Base-by-base conservation (phyloP, 1,140 invertebrate species). In the Aphelenchoides avenae region DNA sequence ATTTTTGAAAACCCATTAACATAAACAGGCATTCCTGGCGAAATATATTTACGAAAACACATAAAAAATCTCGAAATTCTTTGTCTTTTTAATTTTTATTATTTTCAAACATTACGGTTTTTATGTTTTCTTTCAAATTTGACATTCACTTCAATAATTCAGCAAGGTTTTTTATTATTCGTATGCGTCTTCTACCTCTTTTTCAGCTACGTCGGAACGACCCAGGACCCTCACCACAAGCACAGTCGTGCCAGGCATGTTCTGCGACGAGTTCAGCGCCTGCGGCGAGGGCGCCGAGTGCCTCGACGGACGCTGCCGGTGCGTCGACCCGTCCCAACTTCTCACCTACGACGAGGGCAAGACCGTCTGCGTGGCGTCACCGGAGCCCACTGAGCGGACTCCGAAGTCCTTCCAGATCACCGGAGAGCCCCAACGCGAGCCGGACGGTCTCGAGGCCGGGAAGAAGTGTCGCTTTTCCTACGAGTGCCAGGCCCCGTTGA, bases 261-360 rank as follows among this genome's bases (percentile, higher is more conserved):
- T 61, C n/a, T 62, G 60, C 31, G 64, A 62, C 47, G 24, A 65
- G 37, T 69, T 61, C 11, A 66, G 60, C 22, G 51, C 31, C 5
- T 62, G 60, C 49, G 42, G 57, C 18, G 22, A 63, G 24, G 60
- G 52, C 7, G 65, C 60, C 11, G 53, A 62, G 26, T 62, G 60
- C 30, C 26, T 31, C 11, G 18, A 57, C 13, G 64, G 60, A 9
- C 26, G 46, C 9, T 62, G 60, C 33, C 22, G 31, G 13, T 62
- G 60, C 34, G 61, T 68, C 26, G 33, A 54, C 15, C 22, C 20
- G 5, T 31, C 31, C 30, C 53, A 55, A 0, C 47, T 22, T 9
- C 39, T 55, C 27, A 30, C 53, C 20, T 55, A 54, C 36, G 54
- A 54, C 47, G 29, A 54, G 24, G 53, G 53, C 9, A 26, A 30